Evolutionary conservation across 2,888 invertebrate species (phyloP), one percentile per base, ranked within the genome.

Genomic region (Melanostoma scalare): DNA sequence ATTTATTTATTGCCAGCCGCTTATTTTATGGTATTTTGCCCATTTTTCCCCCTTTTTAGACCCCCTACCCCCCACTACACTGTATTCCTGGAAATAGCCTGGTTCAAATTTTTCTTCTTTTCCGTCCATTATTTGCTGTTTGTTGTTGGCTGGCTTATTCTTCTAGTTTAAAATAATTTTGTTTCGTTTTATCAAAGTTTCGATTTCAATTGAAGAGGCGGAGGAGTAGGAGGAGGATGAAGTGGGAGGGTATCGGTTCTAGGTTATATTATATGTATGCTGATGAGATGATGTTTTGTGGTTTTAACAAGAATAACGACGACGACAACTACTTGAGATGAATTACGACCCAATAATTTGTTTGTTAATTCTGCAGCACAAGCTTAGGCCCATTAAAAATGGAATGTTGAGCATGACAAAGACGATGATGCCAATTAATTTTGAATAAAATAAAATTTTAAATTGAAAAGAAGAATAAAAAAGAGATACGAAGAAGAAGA

Each of bases 341-440:
- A 78, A 82, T 82, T 78, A 82, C 78, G 63, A 77, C 42, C 73
- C 48, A 78, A 82, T 82, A 82, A 82, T 78, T 82, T 73, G 78
- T 73, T 78, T 73, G 61, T 73, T 78, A 67, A 82, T 58, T 77
- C 65, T 52, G 63, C 78, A 74, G 46, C 38, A 31, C 71, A 36
- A 42, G 44, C 60, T 61, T 10, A 67, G 61, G 58, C 42, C 52
- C 60, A 50, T 61, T 33, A 31, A 60, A 53, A 56, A 48, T 68
- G 76, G 76, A 72, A 61, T 72, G 44, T 60, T 36, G 30, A 55
- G 31, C 50, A 50, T 67, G 67, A 58, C 65, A 50, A 60, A 68
- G 48, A 63, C 69, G 69, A 69, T 75, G 75, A 65, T 65, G 63
- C 69, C 75, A 75, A 80, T 80, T 80, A 65, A 60, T 76, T 76